Base-by-base conservation (phyloP, 2,797 vertebrate genomes). In the Gallinago solitaria region DNA sequence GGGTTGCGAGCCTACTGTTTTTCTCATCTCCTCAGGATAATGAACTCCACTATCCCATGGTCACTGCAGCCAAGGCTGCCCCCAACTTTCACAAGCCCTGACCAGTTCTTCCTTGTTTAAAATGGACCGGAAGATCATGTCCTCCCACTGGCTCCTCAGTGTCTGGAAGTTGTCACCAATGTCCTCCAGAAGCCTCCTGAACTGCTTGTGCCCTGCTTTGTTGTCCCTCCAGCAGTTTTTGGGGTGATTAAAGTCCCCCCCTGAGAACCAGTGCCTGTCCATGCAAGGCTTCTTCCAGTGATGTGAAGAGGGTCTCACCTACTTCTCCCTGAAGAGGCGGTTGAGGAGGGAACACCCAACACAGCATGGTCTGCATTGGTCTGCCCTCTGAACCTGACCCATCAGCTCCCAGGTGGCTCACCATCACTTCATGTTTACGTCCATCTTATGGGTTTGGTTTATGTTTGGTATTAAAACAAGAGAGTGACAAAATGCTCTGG, bases 281-380 rank as follows among this genome's bases (percentile, higher is more conserved):
- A 57, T 0, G 6, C 24, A 39, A 87, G 33, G n/a, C 13, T 60
- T 78, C 37, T 67, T 67, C 47, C 47, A 51, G 7, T 9, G 37
- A 15, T 35, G 25, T 30, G 41, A 75, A 83, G 51, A 41, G 37
- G 16, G 33, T 54, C 48, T n/a, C 37, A 35, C 4, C 16, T 53
- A 5, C n/a, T 37, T 39, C 21, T 83, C 48, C 47, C 35, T 65
- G 50, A 54, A 41, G 10, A 45, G 15, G 28, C 4, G 1, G 6
- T 25, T 21, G 59, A 6, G 12, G 50, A 6, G 6, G 3, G n/a
- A 17, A 63, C 77, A 60, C 6, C 5, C 35, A 90, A 28, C 11
- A 75, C 28, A 64, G 32, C 1, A 0, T 9, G 28, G 2, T 28
- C 37, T 43, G 9, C 2, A 0, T 27, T 59, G 50, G 15, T 39